Percentiles rank a stretch among this genome's conserved stretches.
phyloP scores from a whole-genome alignment of 2,797 vertebrate species.

The Urocyon cinereoargenteus region DNA sequence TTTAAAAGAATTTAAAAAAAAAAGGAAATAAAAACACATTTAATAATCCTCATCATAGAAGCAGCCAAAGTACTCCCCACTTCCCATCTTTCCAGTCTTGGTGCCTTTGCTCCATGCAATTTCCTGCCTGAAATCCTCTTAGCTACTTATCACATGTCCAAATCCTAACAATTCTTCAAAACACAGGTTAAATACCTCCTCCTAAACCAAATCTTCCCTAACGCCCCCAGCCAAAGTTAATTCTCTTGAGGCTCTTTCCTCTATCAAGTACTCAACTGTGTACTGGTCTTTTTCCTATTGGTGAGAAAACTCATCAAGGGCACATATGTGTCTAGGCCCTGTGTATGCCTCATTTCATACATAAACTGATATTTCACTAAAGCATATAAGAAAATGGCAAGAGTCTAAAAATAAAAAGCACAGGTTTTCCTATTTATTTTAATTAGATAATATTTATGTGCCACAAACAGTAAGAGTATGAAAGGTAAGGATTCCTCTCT shows the following conservation, averaged over 20 bases:
- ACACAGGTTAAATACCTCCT: conserved; percentile 17
- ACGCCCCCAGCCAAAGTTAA: conserved; percentile 1
- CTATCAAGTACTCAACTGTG: background rate
- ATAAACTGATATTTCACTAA: conserved; percentile 46
- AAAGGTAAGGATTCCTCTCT: background rate
- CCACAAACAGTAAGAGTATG: background rate
- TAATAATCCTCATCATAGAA: conserved; percentile 66
- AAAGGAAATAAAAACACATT: conserved; percentile 47
- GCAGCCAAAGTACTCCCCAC: conserved; percentile 21
- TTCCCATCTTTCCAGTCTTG: background rate
- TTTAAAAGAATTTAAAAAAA: background rate
- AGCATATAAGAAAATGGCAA: conserved; percentile 12
- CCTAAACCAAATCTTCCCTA: conserved; percentile 25
- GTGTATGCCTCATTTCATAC: background rate
- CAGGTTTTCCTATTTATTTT: conserved; percentile 7
- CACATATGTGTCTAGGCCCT: background rate
- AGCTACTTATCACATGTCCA: conserved; percentile 63
- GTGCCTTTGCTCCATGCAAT: conserved; percentile 46
- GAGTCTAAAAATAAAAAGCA: conserved; percentile 25
- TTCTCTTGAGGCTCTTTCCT: background rate
- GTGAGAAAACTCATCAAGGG: conserved; percentile 10
- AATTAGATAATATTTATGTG: background rate
- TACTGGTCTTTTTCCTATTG: background rate
- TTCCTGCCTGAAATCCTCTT: conserved; percentile 73
- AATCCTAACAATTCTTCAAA: conserved; percentile 62